Evolutionary conservation across 2,113 vertebrate species (phyloP), one percentile per base, ranked within the genome.

Genomic region (Rousettus leschenaultii): DNA sequence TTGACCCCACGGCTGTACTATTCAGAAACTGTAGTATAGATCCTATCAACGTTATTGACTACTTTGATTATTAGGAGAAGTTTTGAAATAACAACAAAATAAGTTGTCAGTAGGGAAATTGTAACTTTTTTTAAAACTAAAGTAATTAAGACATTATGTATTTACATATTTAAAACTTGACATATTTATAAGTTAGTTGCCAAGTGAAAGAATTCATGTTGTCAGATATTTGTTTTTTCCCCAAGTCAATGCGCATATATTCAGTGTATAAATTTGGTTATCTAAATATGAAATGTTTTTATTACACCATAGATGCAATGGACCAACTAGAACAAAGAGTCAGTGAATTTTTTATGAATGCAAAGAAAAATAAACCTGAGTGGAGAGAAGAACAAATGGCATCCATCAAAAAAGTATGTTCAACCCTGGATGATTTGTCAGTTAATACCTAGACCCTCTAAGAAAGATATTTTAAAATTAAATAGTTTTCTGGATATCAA

Each of bases 361-460:
- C 99, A 43, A 99, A 99, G 99, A 99, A 99, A 98, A 99, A 99
- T 98, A 99, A 99, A 97, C 99, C 99, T 0, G 99, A 99, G 97
- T 99, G 99, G 99, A 99, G 99, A 97, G 99, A 99, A 96, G 99
- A 99, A 93, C 99, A 99, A 98, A 99, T 99, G 99, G 99, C 99
- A 95, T 99, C 99, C 96, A 99, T 99, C 96, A 99, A 99, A 98
- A 99, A 99, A 99, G 99, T 99, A 98, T 98, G 97, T 83, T n/a
- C 66, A 78, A 79, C 24, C 70, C 19, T 79, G 74, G 15, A 83
- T 92, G 53, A 28, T 94, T 35, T 75, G 22, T 92, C 65, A 78
- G 19, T 92, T 68, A 88, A 86, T 79, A 48, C 2, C 40, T 35
- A 11, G 40, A 91, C 4, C 22, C 33, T 89, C 51, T 59, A 33